A percentile compares a stretch with the other conserved stretches of the same genome.
Evolutionary conservation across 2,888 invertebrate genomes (phyloP).

Genomic region (Embidobia sp.): DNA sequence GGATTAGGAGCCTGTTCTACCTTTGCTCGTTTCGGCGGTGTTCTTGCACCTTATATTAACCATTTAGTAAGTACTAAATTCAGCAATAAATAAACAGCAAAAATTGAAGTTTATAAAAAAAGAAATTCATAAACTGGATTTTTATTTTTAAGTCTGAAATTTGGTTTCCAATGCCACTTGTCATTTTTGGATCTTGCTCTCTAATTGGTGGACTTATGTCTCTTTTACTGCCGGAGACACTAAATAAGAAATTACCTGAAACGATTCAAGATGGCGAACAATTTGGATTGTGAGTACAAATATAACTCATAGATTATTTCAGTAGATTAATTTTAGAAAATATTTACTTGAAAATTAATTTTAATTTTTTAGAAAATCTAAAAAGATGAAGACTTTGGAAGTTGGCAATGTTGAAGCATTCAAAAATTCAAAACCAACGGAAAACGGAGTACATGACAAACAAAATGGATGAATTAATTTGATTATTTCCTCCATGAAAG

Average conservation of each 20-base stretch:
- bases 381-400: constrained; percentile 72
- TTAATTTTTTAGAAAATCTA: constrained; percentile 43
- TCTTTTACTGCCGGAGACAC: constrained; percentile 86
- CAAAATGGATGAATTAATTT: constrained; percentile 74
- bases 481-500: background rate
- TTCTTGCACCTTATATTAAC: constrained; percentile 85
- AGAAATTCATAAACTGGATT: no score
- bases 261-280: constrained; percentile 85
- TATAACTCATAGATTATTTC: background rate
- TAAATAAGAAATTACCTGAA: constrained; percentile 86
- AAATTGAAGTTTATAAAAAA: no score
- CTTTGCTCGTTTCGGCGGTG: constrained; percentile 85
- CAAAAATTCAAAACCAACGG: constrained; percentile 74
- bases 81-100: no score
- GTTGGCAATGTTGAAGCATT: constrained; percentile 73
- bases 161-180: constrained; percentile 84
- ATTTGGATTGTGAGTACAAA: constrained; percentile 84
- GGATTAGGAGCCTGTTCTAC: constrained; percentile 86
- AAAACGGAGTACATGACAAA: constrained; percentile 76
- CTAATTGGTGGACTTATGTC: constrained; percentile 84
- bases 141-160: constrained; percentile 81
- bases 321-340: no score
- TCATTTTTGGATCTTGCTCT: constrained; percentile 84
- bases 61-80: constrained; percentile 80
- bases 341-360: no score